These are phyloP conservation scores for Plectropomus leopardus DNA, from an alignment of 2,113 vertebrate species.

Conservation along the genomic window DNA sequence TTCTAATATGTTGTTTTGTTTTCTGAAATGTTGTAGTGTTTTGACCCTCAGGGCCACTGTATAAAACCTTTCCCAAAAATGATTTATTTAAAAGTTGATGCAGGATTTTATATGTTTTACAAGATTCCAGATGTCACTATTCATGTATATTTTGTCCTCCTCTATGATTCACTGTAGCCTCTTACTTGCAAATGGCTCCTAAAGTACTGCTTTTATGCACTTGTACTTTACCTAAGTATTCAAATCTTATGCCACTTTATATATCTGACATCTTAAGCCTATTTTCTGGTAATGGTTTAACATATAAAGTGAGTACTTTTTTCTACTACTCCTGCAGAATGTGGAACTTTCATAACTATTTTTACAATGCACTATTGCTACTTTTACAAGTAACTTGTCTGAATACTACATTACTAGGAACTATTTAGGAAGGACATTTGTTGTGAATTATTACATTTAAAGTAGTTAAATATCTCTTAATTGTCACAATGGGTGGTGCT, in stretches of 20 bases:
- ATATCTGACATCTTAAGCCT: background rate
- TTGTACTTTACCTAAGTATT: background rate
- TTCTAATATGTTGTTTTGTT: too few relatives aligned
- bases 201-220: too few relatives aligned
- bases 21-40: too few relatives aligned
- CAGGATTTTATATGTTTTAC: too few relatives aligned
- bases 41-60: too few relatives aligned
- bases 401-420: too few relatives aligned
- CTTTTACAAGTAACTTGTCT: background rate
- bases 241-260: background rate
- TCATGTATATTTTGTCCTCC: too few relatives aligned
- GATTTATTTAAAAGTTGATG: too few relatives aligned
- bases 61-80: too few relatives aligned
- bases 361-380: background rate
- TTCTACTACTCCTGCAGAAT: background rate
- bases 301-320: background rate
- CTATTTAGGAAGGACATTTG: background rate
- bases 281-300: constrained; percentile 15
- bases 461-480: background rate
- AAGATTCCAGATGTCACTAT: too few relatives aligned
- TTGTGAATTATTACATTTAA: background rate
- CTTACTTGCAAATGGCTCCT: too few relatives aligned
- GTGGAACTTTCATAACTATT: background rate
- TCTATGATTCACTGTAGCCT: background rate
- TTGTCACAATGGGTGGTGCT: background rate